Conservation (phyloP, 2,113 vertebrate species). For the Rhynchomys soricoides region DNA sequence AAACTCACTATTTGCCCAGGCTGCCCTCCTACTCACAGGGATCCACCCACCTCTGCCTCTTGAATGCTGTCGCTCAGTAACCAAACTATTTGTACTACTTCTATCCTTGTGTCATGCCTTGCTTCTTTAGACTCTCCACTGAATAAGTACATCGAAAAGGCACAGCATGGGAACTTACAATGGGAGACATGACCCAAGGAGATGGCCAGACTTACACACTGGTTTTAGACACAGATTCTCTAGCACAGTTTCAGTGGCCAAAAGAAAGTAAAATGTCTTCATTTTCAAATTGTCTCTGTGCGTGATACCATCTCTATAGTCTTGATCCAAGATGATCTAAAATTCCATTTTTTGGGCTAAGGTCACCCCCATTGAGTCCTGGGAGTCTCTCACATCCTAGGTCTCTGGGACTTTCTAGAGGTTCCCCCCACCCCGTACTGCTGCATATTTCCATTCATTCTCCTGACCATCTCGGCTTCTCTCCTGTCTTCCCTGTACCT, state of each 20-base stretch:
- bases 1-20: background rate
- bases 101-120: background rate
- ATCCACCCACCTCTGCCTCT: background rate
- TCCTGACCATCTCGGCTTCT: too few relatives aligned
- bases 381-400: too few relatives aligned
- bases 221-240: constrained; percentile 15
- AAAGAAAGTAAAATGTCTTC: background rate
- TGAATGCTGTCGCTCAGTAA: background rate
- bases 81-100: background rate
- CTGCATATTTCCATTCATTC: too few relatives aligned
- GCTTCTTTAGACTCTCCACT: background rate
- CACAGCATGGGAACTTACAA: background rate
- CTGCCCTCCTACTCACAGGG: background rate
- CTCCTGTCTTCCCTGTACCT: too few relatives aligned
- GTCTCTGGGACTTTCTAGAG: too few relatives aligned
- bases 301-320: background rate
- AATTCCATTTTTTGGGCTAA: background rate
- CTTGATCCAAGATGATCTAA: background rate
- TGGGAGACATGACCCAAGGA: background rate
- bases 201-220: background rate
- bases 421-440: too few relatives aligned
- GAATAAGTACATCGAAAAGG: background rate
- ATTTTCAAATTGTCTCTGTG: background rate
- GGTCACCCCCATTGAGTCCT: too few relatives aligned
- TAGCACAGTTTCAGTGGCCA: background rate